These are phyloP conservation scores for Scelioninae gen. 1 DNA, from an alignment of 2,888 invertebrate genomes.

Conservation along the genomic window DNA sequence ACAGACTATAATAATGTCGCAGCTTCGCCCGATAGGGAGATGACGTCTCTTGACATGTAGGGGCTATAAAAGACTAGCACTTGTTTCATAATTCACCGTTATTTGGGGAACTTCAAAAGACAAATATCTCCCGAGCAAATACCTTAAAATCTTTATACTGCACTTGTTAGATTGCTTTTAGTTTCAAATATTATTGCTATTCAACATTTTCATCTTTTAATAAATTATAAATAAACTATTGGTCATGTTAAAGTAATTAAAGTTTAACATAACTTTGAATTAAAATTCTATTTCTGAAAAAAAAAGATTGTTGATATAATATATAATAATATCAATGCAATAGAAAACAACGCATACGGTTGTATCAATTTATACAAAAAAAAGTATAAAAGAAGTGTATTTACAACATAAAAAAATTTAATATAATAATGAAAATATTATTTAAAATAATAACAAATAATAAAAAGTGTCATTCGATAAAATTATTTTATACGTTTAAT, in stretches of 20 bases:
- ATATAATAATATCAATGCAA: no score
- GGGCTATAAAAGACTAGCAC: conserved; percentile 63
- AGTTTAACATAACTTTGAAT: no score
- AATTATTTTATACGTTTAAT: neutral
- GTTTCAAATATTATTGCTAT: neutral
- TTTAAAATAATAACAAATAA: neutral
- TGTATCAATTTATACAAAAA: no score
- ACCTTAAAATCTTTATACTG: conserved; percentile 52
- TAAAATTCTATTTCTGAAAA: no score
- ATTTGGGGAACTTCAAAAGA: conserved; percentile 54
- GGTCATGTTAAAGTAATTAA: no score
- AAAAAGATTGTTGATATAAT: no score
- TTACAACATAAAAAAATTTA: no score
- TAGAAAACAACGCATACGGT: no score
- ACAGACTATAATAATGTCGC: conserved; percentile 54
- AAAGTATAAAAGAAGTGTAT: no score
- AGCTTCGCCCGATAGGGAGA: conserved; percentile 48
- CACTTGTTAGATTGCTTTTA: conserved; percentile 27
- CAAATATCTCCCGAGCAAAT: conserved; percentile 51
- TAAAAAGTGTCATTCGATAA: neutral
- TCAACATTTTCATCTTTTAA: no score
- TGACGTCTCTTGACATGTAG: conserved; percentile 42
- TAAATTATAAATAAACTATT: no score
- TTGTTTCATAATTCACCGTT: conserved; percentile 63
- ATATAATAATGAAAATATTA: no score